Evolutionary conservation across 2,797 vertebrate species (phyloP), one percentile per base, ranked within the genome.

Genomic region (Enteromius paludinosus): DNA sequence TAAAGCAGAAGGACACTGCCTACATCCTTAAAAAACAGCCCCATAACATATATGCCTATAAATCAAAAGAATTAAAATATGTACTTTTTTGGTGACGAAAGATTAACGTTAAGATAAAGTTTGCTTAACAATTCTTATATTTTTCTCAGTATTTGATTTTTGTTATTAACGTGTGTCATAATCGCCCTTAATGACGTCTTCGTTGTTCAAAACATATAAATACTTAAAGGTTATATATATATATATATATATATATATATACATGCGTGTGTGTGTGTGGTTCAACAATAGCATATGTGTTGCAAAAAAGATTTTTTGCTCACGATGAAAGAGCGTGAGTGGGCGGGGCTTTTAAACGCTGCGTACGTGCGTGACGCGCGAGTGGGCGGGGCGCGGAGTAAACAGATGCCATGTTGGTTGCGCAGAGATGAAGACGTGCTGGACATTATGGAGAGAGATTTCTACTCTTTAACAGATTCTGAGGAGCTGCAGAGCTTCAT

Each of bases 361-460:
- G 73, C 38, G 8, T 43, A 4, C 7, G 15, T 43, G 15, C 7
- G 23, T 62, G 56, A 0, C 1, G n/a, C n/a, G 56, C 5, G 9
- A 38, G 35, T 76, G 35, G 73, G 73, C 73, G 73, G 54, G 54
- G 56, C 35, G 7, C n/a, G 9, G 33, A 0, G 65, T 52, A 85
- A 88, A 86, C 78, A 81, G 80, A 81, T 35, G 23, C 77, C 81
- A 79, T 83, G 82, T 83, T 83, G 18, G 64, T 14, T 71, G 14
- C 69, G 43, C 14, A 7, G 75, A 62, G 45, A 45, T 49, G 66
- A 64, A 54, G 94, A 95, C 85, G 88, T 10, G 78, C 83, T 71
- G 68, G 87, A 86, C 87, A 88, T 86, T 77, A 95, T 95, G 94
- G 94, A 94, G 90, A 92, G 90, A 86, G 80, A 90, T 90, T 92